Base-by-base conservation (phyloP, 2,797 vertebrate species). In the Chelmon rostratus region DNA sequence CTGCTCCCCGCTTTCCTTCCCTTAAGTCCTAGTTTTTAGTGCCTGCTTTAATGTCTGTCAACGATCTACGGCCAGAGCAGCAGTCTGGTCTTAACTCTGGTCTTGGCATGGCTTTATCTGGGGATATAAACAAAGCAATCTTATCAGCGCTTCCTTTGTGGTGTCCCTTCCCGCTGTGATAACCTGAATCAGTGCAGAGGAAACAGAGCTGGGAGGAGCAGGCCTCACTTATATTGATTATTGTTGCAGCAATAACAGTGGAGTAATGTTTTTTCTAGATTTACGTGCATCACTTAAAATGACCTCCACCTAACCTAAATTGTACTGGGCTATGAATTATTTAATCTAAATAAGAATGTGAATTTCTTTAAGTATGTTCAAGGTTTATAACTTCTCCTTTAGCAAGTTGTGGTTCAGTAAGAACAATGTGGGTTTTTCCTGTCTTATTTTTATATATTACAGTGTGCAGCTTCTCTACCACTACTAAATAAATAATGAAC, bases 71-170 rank as follows among this genome's bases (percentile, higher is more conserved):
- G 65, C 84, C 87, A 90, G 83, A 94, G 72, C 69, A 62, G 79
- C 59, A 19, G 87, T 67, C 91, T 87, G 84, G 80, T 87, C 84
- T 88, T 71, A 76, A 78, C 82, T 85, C 83, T 75, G 67, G 79
- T 85, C 79, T 80, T 76, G 77, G 52, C 75, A 44, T 65, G 81
- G 65, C 58, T 91, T 92, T 93, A 92, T 93, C 93, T 91, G 68
- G n/a, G 78, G 79, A 80, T 76, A 83, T 86, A 94, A 94, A 93
- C 89, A 91, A 84, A 88, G 79, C 64, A 88, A 92, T 92, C 92
- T 94, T 95, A 95, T 95, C 95, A 90, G 84, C 4, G 19, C 83
- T 93, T 94, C 93, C 93, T 93, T 85, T 90, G 85, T 73, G 71
- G 76, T 50, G 64, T 84, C 70, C 38, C 56, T 86, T 85, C 88